Conservation (phyloP, 2,888 invertebrate genomes). For the Synergus umbraculus region DNA sequence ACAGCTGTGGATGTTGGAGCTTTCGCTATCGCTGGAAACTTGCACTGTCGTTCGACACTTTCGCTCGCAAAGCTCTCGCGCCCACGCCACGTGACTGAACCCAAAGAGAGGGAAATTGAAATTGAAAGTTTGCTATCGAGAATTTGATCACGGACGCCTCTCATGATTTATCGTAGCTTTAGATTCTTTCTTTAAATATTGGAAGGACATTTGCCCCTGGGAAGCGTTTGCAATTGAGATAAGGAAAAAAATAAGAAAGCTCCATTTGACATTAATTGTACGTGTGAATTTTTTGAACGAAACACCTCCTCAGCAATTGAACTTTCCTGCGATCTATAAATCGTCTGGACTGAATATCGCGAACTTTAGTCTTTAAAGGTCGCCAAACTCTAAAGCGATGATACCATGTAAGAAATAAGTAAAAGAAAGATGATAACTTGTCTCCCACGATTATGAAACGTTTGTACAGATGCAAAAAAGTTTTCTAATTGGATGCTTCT, state of each 20-base stretch:
- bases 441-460: not conserved
- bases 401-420: constrained; percentile 35
- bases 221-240: too few species aligned
- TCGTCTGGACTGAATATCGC: constrained; percentile 71
- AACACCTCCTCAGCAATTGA: constrained; percentile 61
- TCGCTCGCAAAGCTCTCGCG: constrained; percentile 63
- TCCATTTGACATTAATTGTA: too few species aligned
- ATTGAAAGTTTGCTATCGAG: constrained; percentile 9
- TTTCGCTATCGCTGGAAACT: constrained; percentile 75
- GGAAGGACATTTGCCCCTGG: constrained; percentile 42
- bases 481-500: not conserved
- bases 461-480: not conserved
- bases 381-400: constrained; percentile 63
- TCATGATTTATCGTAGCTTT: not conserved
- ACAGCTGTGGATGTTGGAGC: constrained; percentile 70
- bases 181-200: not conserved
- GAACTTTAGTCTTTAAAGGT: constrained; percentile 76
- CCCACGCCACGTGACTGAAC: constrained; percentile 44
- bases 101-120: constrained; percentile 24
- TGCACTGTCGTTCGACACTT: constrained; percentile 73
- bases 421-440: constrained; percentile 1
- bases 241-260: too few species aligned
- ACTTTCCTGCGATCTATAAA: constrained; percentile 70
- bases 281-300: too few species aligned
- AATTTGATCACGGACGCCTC: not conserved